A percentile compares a stretch with the other conserved stretches of the same genome.
These are phyloP conservation scores for Engraulis encrasicolus DNA, from an alignment of 2,113 vertebrate genomes.

Conservation along the genomic window DNA sequence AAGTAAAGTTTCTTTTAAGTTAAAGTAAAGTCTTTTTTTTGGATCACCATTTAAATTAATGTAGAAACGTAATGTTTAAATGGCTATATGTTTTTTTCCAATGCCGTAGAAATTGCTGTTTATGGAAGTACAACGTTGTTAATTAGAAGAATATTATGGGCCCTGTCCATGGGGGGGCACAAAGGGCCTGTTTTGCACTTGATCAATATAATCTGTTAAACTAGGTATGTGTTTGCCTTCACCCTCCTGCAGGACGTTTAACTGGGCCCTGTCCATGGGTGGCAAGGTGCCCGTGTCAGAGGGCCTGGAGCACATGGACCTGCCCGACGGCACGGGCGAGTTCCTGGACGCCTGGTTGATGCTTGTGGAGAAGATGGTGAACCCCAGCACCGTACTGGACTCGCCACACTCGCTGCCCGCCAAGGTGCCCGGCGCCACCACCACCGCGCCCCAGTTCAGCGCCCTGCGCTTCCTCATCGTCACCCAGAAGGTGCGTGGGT, in stretches of 20 bases:
- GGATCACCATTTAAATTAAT: too few relatives aligned
- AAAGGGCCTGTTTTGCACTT: too few relatives aligned
- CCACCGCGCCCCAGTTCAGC: conserved; percentile 87
- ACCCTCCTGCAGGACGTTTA: conserved; percentile 82
- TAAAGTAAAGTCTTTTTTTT: too few relatives aligned
- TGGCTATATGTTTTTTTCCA: too few relatives aligned
- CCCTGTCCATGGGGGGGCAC: too few relatives aligned
- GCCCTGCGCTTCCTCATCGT: conserved; percentile 92
- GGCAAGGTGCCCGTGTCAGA: conserved; percentile 90
- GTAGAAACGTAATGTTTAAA: too few relatives aligned
- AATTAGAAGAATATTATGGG: too few relatives aligned
- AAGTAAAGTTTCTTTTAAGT: too few relatives aligned
- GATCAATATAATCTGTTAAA: too few relatives aligned
- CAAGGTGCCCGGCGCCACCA: conserved; percentile 85
- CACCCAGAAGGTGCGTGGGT: conserved; percentile 85
- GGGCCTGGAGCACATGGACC: conserved; percentile 86
- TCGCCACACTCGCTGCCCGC: conserved; percentile 90
- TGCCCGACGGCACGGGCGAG: conserved; percentile 92
- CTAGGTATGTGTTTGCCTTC: background rate
- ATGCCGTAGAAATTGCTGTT: too few relatives aligned
- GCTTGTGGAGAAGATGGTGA: conserved; percentile 96
- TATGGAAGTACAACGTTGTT: too few relatives aligned
- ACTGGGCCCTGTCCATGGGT: conserved; percentile 93
- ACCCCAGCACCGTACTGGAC: conserved; percentile 92
- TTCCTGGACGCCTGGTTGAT: conserved; percentile 94